phyloP scores from a whole-genome alignment of 1,140 invertebrate species.

The Babylonia areolata region DNA sequence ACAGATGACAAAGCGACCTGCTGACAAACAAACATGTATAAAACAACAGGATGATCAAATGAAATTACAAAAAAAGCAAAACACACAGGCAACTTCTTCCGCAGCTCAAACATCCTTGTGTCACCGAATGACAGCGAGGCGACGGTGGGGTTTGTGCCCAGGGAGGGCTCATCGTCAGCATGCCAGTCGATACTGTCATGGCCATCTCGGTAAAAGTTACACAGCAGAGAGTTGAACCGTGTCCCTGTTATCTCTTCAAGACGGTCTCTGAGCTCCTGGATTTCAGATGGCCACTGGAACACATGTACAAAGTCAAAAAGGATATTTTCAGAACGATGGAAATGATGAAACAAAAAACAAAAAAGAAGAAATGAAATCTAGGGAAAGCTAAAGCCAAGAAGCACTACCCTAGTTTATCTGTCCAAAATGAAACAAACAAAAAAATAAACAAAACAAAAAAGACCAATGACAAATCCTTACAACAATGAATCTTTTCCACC shows the following conservation, averaged over 20 bases:
- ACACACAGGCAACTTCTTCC: constrained; percentile 69
- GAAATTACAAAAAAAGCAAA: background rate
- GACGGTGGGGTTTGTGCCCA: constrained; percentile 77
- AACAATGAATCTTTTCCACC: no score
- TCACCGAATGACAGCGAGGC: constrained; percentile 78
- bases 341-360: constrained; percentile 3
- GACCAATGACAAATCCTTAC: no score
- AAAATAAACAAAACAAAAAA: no score
- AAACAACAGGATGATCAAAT: background rate
- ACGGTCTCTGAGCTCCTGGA: constrained; percentile 61
- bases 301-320: background rate
- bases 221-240: constrained; percentile 78
- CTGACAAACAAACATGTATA: background rate
- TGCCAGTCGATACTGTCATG: constrained; percentile 78
- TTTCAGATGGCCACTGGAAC: constrained; percentile 65
- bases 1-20: no score
- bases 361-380: no score
- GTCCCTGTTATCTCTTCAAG: constrained; percentile 72
- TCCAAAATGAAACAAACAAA: no score
- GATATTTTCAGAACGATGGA: background rate
- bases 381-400: background rate
- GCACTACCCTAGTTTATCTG: no score
- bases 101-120: constrained; percentile 75
- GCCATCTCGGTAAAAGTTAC: constrained; percentile 77
- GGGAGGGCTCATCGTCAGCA: constrained; percentile 75